Conservation (phyloP, 2,888 invertebrate genomes). For the Sympetrum striolatum region DNA sequence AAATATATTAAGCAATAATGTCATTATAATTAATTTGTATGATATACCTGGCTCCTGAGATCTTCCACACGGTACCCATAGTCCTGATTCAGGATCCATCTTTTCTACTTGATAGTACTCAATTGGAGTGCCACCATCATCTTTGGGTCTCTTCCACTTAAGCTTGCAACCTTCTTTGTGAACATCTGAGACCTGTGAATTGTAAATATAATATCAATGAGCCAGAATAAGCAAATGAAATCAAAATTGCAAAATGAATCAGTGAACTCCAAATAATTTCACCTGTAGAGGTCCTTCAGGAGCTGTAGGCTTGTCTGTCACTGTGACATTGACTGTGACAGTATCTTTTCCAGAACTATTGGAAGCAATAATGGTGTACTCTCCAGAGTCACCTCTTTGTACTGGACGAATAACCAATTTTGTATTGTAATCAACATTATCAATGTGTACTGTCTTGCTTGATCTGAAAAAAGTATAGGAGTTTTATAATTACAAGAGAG, state of each 20-base stretch:
- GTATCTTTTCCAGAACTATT: constrained; percentile 88
- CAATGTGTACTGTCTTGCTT: constrained; percentile 77
- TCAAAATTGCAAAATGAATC: not conserved
- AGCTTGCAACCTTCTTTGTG: constrained; percentile 93
- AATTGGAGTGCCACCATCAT: constrained; percentile 94
- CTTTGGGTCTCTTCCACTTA: constrained; percentile 94
- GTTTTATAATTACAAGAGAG: not conserved
- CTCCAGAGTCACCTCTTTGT: constrained; percentile 81
- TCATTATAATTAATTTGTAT: not conserved
- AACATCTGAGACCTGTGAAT: constrained; percentile 73
- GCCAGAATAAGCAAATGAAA: not conserved
- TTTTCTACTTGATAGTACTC: constrained; percentile 97
- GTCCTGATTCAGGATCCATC: constrained; percentile 87
- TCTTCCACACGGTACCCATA: constrained; percentile 87
- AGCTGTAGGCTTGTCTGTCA: constrained; percentile 85
- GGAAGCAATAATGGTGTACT: constrained; percentile 84
- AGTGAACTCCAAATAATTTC: constrained; percentile 6
- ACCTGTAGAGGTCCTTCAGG: constrained; percentile 92
- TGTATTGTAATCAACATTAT: constrained; percentile 86
- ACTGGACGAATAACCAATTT: constrained; percentile 85
- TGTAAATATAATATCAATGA: not conserved
- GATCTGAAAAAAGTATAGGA: constrained; percentile 50
- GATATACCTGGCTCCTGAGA: constrained; percentile 78
- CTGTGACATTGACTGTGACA: constrained; percentile 80
- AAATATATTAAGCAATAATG: too few relatives aligned